Evolutionary conservation across 1,140 invertebrate genomes (phyloP), one percentile per base, ranked within the genome.

Genomic region (Diachasma alloeum): DNA sequence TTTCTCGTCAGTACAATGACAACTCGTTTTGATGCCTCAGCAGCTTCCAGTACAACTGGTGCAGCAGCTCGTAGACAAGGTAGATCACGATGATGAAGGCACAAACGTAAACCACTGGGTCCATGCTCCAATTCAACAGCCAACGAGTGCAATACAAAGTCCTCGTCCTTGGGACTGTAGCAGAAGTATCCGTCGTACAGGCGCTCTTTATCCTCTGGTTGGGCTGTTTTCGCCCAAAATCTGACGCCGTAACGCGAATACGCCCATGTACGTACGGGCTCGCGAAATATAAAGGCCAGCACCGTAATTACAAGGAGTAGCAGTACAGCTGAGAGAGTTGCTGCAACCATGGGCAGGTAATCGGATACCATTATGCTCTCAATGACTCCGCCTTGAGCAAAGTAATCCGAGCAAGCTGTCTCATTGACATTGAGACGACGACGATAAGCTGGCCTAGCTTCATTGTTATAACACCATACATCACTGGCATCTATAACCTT

Each of bases 181-280:
- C 96, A 94, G 4, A 98, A 94, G 87, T 97, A 98, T 44, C 95
- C 96, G 85, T 98, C 97, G 88, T 97, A 98, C 11, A 96, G 89
- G 81, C 97, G 97, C 83, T 96, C 95, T 67, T 93, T 92, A 79
- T 96, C 95, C 84, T 95, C 94, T 82, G 24, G 80, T 81, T 31
- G 85, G 17, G 81, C 73, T 0, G 83, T 46, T 82, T 90, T 82
- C 75, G 90, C 63, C 90, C 93, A 95, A 37, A 97, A 91, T 22
- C 96, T 91, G 0, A 97, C 92, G 3, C 96, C 96, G 88, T 97
- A 97, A 76, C 94, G 94, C 1, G 96, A 94, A 83, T 96, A 97
- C 4, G 96, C 91, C 96, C 96, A 97, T 39, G 97, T 93, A 73
- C 95, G 91, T 48, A 97, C 91, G 0, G 95, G 92, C 79, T 97